A percentile compares a stretch with the other conserved stretches of the same genome.
phyloP scores from a whole-genome alignment of 2,113 vertebrate genomes.

The Marcusenius ussheri region DNA sequence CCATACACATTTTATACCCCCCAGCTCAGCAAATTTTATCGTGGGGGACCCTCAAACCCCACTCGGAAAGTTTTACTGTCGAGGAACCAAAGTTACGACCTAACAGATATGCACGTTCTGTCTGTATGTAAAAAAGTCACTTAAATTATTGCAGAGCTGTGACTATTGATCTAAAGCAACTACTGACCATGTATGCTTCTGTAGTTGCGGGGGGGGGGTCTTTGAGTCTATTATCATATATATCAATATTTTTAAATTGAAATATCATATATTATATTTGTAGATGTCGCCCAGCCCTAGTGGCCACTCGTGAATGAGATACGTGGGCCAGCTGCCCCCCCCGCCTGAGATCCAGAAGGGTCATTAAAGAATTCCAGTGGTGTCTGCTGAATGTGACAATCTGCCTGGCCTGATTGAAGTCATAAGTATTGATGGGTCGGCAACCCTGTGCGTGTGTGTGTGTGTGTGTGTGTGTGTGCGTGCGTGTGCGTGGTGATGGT shows the following conservation, averaged over 20 bases:
- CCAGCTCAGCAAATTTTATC: not conserved
- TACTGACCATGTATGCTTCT: not conserved
- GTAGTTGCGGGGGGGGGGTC: not conserved
- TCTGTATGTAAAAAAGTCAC: not conserved
- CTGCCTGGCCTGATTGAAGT: not conserved
- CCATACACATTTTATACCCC: not conserved
- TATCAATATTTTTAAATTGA: not conserved
- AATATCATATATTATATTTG: not conserved
- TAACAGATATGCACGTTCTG: not conserved
- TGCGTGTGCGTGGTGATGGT: constrained; percentile 37
- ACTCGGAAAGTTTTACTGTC: not conserved
- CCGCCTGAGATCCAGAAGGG: not conserved
- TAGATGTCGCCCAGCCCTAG: not conserved
- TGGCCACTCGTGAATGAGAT: not conserved
- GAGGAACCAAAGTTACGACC: not conserved
- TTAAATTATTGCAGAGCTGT: not conserved
- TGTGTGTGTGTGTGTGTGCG: constrained; percentile 24
- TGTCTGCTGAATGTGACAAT: not conserved
- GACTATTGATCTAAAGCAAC: not conserved
- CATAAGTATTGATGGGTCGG: not conserved
- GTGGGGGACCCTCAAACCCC: not conserved
- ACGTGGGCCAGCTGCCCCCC: too few species aligned
- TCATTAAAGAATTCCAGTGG: not conserved
- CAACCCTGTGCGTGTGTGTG: constrained; percentile 22
- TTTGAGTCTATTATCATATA: not conserved